phyloP scores from a whole-genome alignment of 2,888 invertebrate species.

The Lycia hirtaria region DNA sequence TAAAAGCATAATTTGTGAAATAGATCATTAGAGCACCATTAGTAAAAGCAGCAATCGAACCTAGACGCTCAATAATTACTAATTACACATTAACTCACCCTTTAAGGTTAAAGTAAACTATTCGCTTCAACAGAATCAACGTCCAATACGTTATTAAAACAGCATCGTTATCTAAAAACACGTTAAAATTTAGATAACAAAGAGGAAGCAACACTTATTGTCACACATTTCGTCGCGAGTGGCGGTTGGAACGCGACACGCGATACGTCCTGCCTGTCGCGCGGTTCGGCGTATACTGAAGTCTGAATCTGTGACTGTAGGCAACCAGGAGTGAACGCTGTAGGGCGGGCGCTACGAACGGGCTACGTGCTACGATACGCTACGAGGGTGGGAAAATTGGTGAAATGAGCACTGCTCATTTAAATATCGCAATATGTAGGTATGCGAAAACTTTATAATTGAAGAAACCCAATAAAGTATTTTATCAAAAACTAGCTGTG shows the following conservation, averaged over 20 bases:
- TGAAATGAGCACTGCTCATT: conserved; percentile 21
- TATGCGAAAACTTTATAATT: not conserved
- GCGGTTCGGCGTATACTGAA: conserved; percentile 73
- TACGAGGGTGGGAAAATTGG: conserved; percentile 15
- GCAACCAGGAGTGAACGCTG: conserved; percentile 52
- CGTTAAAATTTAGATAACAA: conserved; percentile 71
- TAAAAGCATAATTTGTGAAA: conserved; percentile 31
- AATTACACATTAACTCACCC: conserved; percentile 51
- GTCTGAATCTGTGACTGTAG: conserved; percentile 51
- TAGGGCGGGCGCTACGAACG: conserved; percentile 68
- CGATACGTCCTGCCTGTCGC: conserved; percentile 64
- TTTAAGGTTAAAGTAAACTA: conserved; percentile 50
- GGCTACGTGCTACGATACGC: conserved; percentile 62
- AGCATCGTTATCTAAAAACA: conserved; percentile 55
- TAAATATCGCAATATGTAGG: conserved; percentile 3
- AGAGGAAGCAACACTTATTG: conserved; percentile 84
- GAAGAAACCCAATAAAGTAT: not conserved
- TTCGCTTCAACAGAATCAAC: conserved; percentile 38
- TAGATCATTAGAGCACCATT: conserved; percentile 24
- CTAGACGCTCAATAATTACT: not conserved
- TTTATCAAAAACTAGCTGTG: too few relatives aligned
- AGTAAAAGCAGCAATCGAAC: conserved; percentile 8
- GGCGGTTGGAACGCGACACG: conserved; percentile 58
- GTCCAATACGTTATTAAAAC: conserved; percentile 35
- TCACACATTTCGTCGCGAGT: conserved; percentile 81